Evolutionary conservation across 2,113 vertebrate species (phyloP), one percentile per base, ranked within the genome.

Genomic region (Clarias batrachus): DNA sequence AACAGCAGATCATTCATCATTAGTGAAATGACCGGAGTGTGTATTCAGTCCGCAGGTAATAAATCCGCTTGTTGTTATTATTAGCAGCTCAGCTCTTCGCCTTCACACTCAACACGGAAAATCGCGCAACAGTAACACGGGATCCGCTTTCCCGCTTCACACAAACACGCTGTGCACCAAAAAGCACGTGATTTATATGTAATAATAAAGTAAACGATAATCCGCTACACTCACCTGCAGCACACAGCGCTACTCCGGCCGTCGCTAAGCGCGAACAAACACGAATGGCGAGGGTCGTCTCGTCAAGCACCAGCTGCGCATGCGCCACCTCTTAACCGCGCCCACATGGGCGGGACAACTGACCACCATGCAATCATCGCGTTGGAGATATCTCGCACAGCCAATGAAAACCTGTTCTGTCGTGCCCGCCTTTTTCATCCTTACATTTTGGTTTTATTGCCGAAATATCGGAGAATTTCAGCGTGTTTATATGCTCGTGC

Each of bases 201-300:
- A 19, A 78, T 1, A 8, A 59, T 33, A 33, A 4, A 79, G 4
- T 21, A 59, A 19, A 33, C 8, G 8, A 59, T 6, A 2, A 59
- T 11, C 25, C 4, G 13, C 3, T n/a, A n/a, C n/a, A 57, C 77
- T 79, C 27, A 79, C 77, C 56, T 2, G 30, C 5, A n/a, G 10
- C 7, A 5, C 19, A 1, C 77, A 0, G 3, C 30, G 16, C n/a
- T 16, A 14, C 0, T 23, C 48, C 48, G 0, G 48, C 7, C 21
- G 3, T 1, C n/a, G 21, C 3, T 48, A 11, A 13, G 13, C 2
- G 66, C 14, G 17, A 54, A 82, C 37, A 3, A 54, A 82, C 37
- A 3, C 13, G 54, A 65, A 66, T 48, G 37, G 62, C 81, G 37
- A 6, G 25, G 48, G 33, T 7, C 48, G 6, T 8, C 48, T 48